Evolutionary conservation across 2,888 invertebrate genomes (phyloP).

Genomic region (Noctua janthina): DNA sequence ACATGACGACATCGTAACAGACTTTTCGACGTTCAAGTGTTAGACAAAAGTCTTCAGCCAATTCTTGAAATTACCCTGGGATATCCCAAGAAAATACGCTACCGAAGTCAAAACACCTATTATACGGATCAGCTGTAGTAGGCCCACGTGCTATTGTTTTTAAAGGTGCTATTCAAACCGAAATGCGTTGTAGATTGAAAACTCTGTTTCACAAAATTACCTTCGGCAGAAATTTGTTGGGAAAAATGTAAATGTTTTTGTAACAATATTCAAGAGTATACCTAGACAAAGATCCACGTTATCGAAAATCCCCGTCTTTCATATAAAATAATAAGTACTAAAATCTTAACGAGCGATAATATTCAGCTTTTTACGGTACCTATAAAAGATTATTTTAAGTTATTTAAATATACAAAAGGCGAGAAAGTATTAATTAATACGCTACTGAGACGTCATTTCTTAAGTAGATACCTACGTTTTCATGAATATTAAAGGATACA

Average conservation of each 20-base stretch:
- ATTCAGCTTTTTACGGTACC: slow-evolving; percentile 29
- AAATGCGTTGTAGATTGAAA: not conserved
- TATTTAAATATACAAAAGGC: slow-evolving; percentile 51
- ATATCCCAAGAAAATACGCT: slow-evolving; percentile 65
- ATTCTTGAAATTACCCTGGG: slow-evolving; percentile 62
- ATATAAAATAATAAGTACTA: slow-evolving; percentile 18
- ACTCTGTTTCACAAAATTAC: not conserved
- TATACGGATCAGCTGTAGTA: slow-evolving; percentile 24
- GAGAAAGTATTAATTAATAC: slow-evolving; percentile 62
- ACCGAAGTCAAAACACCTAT: slow-evolving; percentile 40
- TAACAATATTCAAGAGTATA: slow-evolving; percentile 1
- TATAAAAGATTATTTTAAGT: slow-evolving; percentile 35
- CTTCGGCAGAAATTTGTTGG: not conserved
- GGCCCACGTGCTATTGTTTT: not conserved
- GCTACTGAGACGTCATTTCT: slow-evolving; percentile 67
- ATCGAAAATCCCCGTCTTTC: slow-evolving; percentile 7
- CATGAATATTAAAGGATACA: slow-evolving; percentile 79
- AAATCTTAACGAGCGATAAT: slow-evolving; percentile 28
- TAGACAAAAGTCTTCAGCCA: slow-evolving; percentile 62
- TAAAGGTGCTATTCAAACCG: not conserved
- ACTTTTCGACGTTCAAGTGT: slow-evolving; percentile 65
- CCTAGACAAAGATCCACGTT: not conserved
- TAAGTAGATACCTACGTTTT: slow-evolving; percentile 70
- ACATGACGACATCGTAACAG: slow-evolving; percentile 65
- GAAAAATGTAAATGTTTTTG: not conserved